Conservation (phyloP, 2,888 invertebrate species). For the Hydrotaea cyrtoneurina region DNA sequence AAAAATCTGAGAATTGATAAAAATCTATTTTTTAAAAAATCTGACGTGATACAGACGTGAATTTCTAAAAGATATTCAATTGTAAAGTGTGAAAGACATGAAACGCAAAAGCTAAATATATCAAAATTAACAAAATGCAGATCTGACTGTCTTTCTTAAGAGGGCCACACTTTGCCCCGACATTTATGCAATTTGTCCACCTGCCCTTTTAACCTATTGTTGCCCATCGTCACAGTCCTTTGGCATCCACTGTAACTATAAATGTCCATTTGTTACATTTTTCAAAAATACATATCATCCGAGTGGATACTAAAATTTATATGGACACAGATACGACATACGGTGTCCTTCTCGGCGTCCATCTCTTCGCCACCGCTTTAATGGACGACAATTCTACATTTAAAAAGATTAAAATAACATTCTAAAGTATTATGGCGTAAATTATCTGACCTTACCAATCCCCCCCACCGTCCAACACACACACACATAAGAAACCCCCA, state of each 20-base stretch:
- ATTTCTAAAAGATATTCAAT: no score
- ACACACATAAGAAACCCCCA: constrained; percentile 14
- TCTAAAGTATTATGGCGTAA: constrained; percentile 62
- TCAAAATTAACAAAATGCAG: no score
- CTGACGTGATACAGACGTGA: no score
- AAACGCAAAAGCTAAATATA: no score
- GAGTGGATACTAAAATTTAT: constrained; percentile 59
- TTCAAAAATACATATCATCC: constrained; percentile 54
- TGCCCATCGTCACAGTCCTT: not conserved
- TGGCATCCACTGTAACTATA: constrained; percentile 13
- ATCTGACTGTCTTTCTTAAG: no score
- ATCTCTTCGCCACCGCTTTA: constrained; percentile 22
- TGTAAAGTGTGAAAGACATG: no score
- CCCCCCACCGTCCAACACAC: constrained; percentile 36
- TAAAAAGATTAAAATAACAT: constrained; percentile 62
- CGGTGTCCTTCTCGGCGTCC: constrained; percentile 41
- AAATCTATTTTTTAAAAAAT: no score
- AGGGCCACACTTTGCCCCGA: no score
- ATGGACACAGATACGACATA: constrained; percentile 54
- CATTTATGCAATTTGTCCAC: no score
- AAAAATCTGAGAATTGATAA: no score
- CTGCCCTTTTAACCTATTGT: no score
- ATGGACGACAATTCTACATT: constrained; percentile 42
- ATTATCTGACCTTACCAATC: constrained; percentile 50
- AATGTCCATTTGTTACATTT: constrained; percentile 57